Evolutionary conservation across 2,113 vertebrate species (phyloP).

Genomic region (Xiphorhynchus elegans): DNA sequence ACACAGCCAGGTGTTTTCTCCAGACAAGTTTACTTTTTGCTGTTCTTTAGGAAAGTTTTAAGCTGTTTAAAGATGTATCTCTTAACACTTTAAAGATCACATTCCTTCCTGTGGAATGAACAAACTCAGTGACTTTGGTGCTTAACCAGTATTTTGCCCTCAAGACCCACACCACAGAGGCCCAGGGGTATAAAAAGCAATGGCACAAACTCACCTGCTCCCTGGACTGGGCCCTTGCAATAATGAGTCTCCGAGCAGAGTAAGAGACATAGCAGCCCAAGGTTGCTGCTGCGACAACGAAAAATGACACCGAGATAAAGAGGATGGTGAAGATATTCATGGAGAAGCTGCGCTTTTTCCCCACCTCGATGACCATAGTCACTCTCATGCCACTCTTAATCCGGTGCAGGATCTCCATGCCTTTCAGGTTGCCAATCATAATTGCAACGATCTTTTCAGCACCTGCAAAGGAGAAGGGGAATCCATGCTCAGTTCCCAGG

Average conservation of each 20-base stretch:
- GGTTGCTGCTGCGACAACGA: constrained; percentile 85
- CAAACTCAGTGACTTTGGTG: not conserved
- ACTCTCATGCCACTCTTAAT: constrained; percentile 74
- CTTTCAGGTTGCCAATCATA: constrained; percentile 84
- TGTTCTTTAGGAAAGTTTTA: not conserved
- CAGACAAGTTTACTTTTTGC: not conserved
- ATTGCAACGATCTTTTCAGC: constrained; percentile 82
- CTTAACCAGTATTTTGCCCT: not conserved
- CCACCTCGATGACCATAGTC: constrained; percentile 85
- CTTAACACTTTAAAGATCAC: not conserved
- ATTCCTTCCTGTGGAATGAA: not conserved
- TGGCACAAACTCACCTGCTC: constrained; percentile 76
- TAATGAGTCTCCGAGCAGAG: constrained; percentile 80
- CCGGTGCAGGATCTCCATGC: constrained; percentile 75
- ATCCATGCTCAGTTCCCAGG: not conserved
- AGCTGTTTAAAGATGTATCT: not conserved
- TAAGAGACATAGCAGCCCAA: constrained; percentile 88
- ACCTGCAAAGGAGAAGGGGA: constrained; percentile 72
- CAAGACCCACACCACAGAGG: not conserved
- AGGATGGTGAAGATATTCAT: constrained; percentile 88
- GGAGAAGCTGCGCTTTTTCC: constrained; percentile 79
- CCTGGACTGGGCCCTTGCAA: constrained; percentile 77
- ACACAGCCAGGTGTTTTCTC: not conserved
- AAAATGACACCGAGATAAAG: constrained; percentile 86
- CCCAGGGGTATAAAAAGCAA: not conserved